Evolutionary conservation across 2,888 invertebrate genomes (phyloP), one percentile per base, ranked within the genome.

Genomic region (Papilio protenor): DNA sequence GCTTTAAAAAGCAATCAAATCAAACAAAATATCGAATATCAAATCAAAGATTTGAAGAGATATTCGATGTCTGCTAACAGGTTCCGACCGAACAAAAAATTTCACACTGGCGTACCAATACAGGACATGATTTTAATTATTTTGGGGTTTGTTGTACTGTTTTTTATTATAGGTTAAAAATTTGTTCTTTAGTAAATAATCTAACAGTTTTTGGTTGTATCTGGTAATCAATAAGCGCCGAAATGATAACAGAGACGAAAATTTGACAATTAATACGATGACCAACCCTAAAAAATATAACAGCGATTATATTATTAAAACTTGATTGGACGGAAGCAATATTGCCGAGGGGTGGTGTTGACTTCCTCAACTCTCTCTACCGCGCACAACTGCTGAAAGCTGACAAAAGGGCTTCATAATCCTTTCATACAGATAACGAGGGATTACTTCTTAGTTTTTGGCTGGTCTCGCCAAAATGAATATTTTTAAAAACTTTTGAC

Each of bases 321-420:
- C 72, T 80, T 77, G 69, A 79, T 40, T 66, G 45, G 52, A 75
- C 72, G 74, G 73, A 49, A 71, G 21, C 55, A 49, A 78, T 78
- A 55, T 72, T 61, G 52, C 61, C 40, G 57, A 76, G 72, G 74
- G 80, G 79, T 77, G 80, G 83, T 83, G 81, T 83, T 86, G 83
- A 85, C 86, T 86, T 86, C 87, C 88, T 86, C 89, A 89, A 90
- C 89, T 87, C 87, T 87, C 87, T 86, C 88, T 88, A 83, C 82
- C 82, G 76, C 79, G 82, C 82, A 72, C 83, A 75, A 82, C 87
- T 85, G 82, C 82, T 79, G 81, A 85, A 86, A 88, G 87, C 89
- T 89, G 91, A 87, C 89, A 90, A 90, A 90, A 90, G 89, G 87
- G 89, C 87, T 87, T 83, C 86, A 87, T 92, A 91, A 92, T 92